Conservation (phyloP, 2,797 vertebrate species). For the Myotis daubentonii region DNA sequence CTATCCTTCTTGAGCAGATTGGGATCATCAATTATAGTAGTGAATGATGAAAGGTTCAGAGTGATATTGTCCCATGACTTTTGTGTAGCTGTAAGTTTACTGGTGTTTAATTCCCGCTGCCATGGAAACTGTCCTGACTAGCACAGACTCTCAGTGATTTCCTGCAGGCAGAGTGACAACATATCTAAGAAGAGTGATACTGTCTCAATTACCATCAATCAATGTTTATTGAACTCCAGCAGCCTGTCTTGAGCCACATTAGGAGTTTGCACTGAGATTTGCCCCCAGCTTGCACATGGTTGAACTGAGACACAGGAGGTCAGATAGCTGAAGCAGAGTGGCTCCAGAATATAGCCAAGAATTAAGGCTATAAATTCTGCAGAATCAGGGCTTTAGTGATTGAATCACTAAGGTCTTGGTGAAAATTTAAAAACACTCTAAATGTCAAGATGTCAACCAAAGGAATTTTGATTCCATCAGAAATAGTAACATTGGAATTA, state of each 20-base stretch:
- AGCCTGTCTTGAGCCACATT: background rate
- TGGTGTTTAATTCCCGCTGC: conserved; percentile 77
- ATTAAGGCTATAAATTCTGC: conserved; percentile 17
- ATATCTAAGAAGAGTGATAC: conserved; percentile 69
- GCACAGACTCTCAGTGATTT: conserved; percentile 56
- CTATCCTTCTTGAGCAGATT: background rate
- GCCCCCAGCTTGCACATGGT: background rate
- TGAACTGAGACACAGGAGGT: conserved; percentile 40
- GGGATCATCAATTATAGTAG: background rate
- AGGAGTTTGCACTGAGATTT: conserved; percentile 20
- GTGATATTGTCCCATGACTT: conserved; percentile 43
- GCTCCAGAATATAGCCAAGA: background rate
- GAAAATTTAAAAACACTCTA: conserved; percentile 31
- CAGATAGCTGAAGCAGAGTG: background rate
- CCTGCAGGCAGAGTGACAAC: conserved; percentile 64
- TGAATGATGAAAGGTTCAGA: conserved; percentile 43
- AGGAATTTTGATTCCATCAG: background rate
- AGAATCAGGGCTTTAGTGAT: background rate
- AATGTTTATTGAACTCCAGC: conserved; percentile 76
- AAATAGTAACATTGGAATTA: background rate
- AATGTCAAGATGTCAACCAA: background rate
- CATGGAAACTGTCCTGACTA: conserved; percentile 75
- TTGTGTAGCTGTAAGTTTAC: conserved; percentile 61
- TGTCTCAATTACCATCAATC: conserved; percentile 75
- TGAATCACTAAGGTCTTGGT: background rate